phyloP scores from a whole-genome alignment of 2,888 invertebrate genomes.

The Cancer borealis region DNA sequence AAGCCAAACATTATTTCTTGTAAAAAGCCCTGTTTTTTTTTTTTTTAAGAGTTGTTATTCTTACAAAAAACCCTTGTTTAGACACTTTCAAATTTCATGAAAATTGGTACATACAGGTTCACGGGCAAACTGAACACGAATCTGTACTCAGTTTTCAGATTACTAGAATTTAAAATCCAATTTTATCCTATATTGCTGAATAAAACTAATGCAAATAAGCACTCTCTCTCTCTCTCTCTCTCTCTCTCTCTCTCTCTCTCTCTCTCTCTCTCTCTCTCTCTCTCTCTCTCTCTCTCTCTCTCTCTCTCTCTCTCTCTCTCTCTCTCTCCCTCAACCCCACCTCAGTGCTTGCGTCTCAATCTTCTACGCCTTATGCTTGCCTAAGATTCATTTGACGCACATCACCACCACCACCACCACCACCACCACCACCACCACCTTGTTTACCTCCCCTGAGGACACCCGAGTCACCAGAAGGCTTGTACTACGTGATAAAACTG shows the following conservation, averaged over 20 bases:
- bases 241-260: conserved; percentile 2
- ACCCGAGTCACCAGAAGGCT: not conserved
- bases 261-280: conserved; percentile 39
- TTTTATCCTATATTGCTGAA: not conserved
- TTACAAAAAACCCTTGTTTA: too few relatives aligned
- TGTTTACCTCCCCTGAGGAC: conserved; percentile 24
- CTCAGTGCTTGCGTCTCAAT: not conserved
- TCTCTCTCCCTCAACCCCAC: not conserved
- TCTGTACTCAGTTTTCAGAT: too few relatives aligned
- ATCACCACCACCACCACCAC: not conserved
- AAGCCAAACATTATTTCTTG: too few relatives aligned
- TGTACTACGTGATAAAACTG: conserved; percentile 25
- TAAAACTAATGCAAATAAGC: not conserved
- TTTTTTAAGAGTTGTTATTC: too few relatives aligned
- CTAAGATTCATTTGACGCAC: not conserved
- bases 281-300: conserved; percentile 35
- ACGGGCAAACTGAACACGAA: too few relatives aligned
- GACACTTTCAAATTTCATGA: too few relatives aligned
- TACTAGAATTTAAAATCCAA: too few relatives aligned
- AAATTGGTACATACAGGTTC: too few relatives aligned
- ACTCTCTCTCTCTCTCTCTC: not conserved
- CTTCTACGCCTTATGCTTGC: not conserved
- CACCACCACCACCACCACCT: not conserved
- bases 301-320: conserved; percentile 18
- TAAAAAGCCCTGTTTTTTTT: too few relatives aligned